phyloP scores from a whole-genome alignment of 2,113 vertebrate genomes.

The Proterorhinus semilunaris region DNA sequence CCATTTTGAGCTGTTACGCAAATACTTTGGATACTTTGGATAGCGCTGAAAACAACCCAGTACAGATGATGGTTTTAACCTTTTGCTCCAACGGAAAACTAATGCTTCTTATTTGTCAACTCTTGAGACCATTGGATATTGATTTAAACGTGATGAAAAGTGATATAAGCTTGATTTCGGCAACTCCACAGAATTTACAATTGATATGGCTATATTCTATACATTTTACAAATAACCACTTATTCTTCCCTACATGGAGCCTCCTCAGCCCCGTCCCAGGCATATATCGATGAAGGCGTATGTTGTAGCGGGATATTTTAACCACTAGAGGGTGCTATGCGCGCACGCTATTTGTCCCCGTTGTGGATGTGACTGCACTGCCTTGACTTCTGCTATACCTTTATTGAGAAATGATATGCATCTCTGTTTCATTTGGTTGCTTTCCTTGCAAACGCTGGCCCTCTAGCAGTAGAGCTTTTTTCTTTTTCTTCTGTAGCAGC shows the following conservation, averaged over 20 bases:
- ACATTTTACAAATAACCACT: no score
- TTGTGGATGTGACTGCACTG: neutral
- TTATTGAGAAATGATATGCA: constrained; percentile 43
- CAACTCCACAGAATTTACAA: no score
- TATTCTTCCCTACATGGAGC: constrained; percentile 1
- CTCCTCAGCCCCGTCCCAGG: constrained; percentile 10
- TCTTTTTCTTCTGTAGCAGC: constrained; percentile 39
- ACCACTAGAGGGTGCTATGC: constrained; percentile 60
- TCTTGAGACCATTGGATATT: no score
- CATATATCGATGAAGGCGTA: constrained; percentile 3
- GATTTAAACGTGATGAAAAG: no score
- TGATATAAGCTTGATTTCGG: no score
- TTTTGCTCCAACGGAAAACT: no score
- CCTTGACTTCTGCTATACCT: constrained; percentile 1
- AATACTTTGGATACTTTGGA: no score
- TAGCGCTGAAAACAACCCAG: no score
- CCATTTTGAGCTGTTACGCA: no score
- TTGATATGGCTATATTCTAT: no score
- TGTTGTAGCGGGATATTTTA: constrained; percentile 11
- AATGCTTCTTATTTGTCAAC: no score
- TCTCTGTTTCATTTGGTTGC: neutral
- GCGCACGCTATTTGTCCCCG: neutral
- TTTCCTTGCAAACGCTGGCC: constrained; percentile 12
- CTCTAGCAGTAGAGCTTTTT: neutral
- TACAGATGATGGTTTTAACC: no score